Base-by-base conservation (phyloP, 1,140 invertebrate species). In the Drosophila sturtevanti region DNA sequence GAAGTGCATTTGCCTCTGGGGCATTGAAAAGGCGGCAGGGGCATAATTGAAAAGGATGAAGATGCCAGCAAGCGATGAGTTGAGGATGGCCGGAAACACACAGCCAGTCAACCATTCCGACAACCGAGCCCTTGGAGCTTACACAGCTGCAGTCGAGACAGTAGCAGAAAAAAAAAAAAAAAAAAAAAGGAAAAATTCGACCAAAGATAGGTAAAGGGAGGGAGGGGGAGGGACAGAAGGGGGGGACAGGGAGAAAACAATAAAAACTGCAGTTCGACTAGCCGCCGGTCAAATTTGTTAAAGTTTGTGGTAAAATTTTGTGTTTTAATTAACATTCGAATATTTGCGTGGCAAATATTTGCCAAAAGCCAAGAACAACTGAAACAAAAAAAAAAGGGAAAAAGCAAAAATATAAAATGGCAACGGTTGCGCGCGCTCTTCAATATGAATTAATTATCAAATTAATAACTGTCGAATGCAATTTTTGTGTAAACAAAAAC, bases 31-130 rank as follows among this genome's bases (percentile, higher is more conserved):
- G 70, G 65, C 60, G 60, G 61, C 54, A 34, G 64, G 55, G 37
- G 68, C 54, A 82, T 87, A 87, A 87, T 87, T 87, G 82, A 89
- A 87, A 87, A 84, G 82, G 75, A 87, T 84, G 76, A 89, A 77
- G 76, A 69, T 21, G 41, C 5, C 41, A 48, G 41, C 38, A 4
- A 41, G 38, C 64, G 81, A 68, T 71, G 67, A 77, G 66, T 68
- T 66, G 67, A 74, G 63, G 68, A 79, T 67, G 80, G 67, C 74
- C 81, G 82, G 82, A 81, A 86, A 81, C 72, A 75, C 10, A 48
- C 16, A 48, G 41, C 41, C 41, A 48, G 41, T 21, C 41, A 48
- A 48, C 18, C 41, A 48, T 70, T 37, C 38, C 35, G 63, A 68
- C 81, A 55, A 59, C 72, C 44, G 55, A 72, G 71, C 69, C 68